Evolutionary conservation across 2,888 invertebrate genomes (phyloP).

Genomic region (Ormia ochracea): DNA sequence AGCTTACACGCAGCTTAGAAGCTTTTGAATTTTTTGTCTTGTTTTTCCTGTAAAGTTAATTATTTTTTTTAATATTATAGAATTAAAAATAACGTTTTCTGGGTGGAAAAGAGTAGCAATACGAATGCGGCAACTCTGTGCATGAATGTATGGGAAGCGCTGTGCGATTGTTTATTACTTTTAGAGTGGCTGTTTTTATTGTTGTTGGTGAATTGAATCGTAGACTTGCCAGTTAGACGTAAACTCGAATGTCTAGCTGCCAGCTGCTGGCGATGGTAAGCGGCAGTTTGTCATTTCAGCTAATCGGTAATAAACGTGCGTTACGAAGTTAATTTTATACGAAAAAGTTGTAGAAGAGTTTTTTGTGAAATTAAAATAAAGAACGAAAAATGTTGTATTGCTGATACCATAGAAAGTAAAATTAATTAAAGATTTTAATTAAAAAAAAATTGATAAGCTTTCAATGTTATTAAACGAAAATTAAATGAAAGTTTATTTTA

Average conservation of each 20-base stretch:
- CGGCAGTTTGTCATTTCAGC: constrained; percentile 25
- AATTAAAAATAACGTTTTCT: too few species aligned
- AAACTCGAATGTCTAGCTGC: constrained; percentile 5
- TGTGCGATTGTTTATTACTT: constrained; percentile 8
- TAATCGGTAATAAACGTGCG: constrained; percentile 49
- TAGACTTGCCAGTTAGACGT: constrained; percentile 13
- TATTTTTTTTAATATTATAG: too few species aligned
- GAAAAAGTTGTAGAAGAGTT: neutral
- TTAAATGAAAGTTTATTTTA: neutral
- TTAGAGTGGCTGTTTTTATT: neutral
- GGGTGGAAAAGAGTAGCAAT: too few species aligned
- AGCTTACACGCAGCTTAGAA: too few species aligned
- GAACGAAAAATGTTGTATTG: neutral
- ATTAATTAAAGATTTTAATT: constrained; percentile 6
- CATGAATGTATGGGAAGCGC: neutral
- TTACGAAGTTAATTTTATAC: constrained; percentile 19
- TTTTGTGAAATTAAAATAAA: neutral
- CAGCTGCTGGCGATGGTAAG: constrained; percentile 5
- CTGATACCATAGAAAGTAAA: constrained; percentile 1
- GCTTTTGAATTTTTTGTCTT: too few species aligned
- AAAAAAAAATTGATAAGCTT: neutral
- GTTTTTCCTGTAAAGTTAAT: too few species aligned
- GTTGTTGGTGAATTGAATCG: constrained; percentile 11
- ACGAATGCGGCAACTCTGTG: neutral
- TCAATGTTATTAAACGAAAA: neutral